These are phyloP conservation scores for Edolisoma coerulescens DNA, from an alignment of 2,113 vertebrate genomes.

Conservation along the genomic window DNA sequence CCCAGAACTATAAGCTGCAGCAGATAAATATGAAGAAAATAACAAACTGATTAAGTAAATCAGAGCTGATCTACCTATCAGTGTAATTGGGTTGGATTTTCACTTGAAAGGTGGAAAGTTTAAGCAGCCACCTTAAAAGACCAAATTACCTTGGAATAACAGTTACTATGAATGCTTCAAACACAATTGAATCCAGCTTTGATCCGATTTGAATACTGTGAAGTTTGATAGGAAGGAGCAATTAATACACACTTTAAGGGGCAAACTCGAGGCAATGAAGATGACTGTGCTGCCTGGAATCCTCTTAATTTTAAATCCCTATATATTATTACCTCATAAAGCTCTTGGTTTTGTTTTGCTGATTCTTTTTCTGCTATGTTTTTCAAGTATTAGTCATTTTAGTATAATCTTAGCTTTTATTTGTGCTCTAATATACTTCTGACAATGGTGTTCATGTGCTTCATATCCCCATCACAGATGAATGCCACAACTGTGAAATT, in stretches of 20 bases:
- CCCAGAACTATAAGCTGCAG: neutral
- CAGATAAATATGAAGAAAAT: neutral
- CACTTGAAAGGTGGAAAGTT: neutral
- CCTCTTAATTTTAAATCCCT: conserved; percentile 17
- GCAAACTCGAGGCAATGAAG: neutral
- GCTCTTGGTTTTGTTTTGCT: neutral
- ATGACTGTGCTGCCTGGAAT: neutral
- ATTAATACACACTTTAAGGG: conserved; percentile 6
- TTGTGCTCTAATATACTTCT: neutral
- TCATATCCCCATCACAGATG: neutral
- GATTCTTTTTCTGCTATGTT: neutral
- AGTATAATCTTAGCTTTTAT: neutral
- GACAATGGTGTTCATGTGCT: neutral
- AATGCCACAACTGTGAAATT: neutral
- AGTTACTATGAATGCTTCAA: conserved; percentile 25
- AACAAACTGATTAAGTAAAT: conserved; percentile 3
- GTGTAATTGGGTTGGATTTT: conserved; percentile 7
- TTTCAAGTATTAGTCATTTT: neutral
- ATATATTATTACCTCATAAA: neutral
- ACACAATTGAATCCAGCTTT: conserved; percentile 17
- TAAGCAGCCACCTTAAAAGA: neutral
- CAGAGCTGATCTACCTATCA: neutral
- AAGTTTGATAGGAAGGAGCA: conserved; percentile 1
- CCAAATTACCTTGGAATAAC: conserved; percentile 4
- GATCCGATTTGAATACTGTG: neutral